Evolutionary conservation across 2,113 vertebrate species (phyloP), one percentile per base, ranked within the genome.

Genomic region (Brachyhypopomus gauderio): DNA sequence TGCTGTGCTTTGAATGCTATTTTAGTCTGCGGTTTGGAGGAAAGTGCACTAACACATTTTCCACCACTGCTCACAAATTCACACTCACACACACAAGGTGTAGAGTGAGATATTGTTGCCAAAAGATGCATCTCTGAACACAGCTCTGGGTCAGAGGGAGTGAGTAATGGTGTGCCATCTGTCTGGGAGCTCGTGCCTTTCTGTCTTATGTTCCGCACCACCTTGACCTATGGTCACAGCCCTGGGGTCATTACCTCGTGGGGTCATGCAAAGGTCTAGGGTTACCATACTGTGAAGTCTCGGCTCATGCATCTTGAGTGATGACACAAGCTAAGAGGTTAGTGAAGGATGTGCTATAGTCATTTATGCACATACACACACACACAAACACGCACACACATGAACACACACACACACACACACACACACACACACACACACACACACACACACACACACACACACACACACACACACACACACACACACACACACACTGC

Each of bases 1-100:
- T 74, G 36, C 81, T 70, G 70, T 62, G 67, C 85, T 84, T 84
- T 84, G 83, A 84, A 84, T 11, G 16, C 85, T 86, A 86, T 86
- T 86, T 84, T 86, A 84, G 83, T 41, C 30, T 58, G 83, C 20
- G 85, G 83, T 83, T 85, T 72, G 41, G 69, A 83, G 74, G 77
- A 85, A 81, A 78, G 73, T 84, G 83, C 73, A 69, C 82, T 62
- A 71, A 63, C 20, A 73, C 77, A 79, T 81, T 78, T 81, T 82
- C 80, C 77, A 70, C 69, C 85, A 67, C 85, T 79, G 62, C 85
- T 76, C 82, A 72, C 72, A 81, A 81, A 69, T 23, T 70, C 75
- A 55, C 3, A 41, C 78, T 56, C 38, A 60, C 23, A 9, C 63
- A 48, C 80, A 83, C 81, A 75, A 77, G 23, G 67, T 75, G 20